Evolutionary conservation across 2,113 vertebrate genomes (phyloP).

Genomic region (Cichladusa arquata): DNA sequence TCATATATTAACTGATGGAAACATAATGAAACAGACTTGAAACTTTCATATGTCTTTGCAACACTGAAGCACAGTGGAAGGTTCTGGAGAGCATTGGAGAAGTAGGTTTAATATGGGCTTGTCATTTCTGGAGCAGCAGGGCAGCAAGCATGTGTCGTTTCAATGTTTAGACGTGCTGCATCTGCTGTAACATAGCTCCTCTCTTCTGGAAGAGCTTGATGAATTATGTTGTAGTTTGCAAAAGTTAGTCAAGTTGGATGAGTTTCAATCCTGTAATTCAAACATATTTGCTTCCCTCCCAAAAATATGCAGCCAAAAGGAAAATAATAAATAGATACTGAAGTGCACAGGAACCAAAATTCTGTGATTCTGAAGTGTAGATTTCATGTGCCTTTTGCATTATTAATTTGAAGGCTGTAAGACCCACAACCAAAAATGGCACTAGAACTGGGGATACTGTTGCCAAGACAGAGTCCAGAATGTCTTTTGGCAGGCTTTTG

Average conservation of each 20-base stretch:
- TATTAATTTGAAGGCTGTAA: not conserved
- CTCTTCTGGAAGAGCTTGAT: not conserved
- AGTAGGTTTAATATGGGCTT: not conserved
- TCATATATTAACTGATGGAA: not conserved
- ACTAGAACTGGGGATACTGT: not conserved
- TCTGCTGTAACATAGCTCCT: not conserved
- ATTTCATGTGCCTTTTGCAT: not conserved
- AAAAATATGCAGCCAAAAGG: not conserved
- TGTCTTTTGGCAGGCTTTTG: not conserved
- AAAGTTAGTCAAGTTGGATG: conserved; percentile 28
- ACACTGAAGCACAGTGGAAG: not conserved
- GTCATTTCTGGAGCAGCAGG: not conserved
- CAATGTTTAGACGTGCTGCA: not conserved
- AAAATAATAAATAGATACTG: not conserved
- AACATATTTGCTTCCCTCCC: not conserved
- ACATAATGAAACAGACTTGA: not conserved
- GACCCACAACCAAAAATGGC: not conserved
- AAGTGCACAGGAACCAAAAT: not conserved
- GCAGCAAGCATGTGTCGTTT: not conserved
- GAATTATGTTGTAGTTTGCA: conserved; percentile 1
- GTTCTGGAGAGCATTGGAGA: not conserved
- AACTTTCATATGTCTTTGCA: not conserved
- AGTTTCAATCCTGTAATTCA: conserved; percentile 29
- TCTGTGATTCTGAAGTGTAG: not conserved
- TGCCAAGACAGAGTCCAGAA: not conserved